Base-by-base conservation (phyloP, 2,888 invertebrate genomes). In the Patella pellucida region DNA sequence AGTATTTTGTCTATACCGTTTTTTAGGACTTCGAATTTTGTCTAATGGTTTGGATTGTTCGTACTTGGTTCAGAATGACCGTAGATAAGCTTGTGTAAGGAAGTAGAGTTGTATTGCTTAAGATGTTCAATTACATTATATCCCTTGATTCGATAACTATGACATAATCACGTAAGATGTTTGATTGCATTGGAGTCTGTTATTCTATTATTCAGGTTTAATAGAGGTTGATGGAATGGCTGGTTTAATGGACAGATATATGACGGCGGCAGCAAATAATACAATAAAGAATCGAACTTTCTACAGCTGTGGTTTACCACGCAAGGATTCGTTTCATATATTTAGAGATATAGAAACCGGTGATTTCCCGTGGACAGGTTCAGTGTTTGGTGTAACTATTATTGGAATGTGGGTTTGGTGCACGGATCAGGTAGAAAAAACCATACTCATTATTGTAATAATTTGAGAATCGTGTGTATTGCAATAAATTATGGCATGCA, bases 201-300 rank as follows among this genome's bases (percentile, higher is more conserved):
- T 41, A 0, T 41, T 41, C 9, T 41, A 9, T 7, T 41, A 14
- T 69, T 9, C 73, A 85, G 87, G 81, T 50, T 79, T 87, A 72
- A 69, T 82, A 23, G 86, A 88, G 68, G 91, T 92, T 14, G 92
- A 92, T 12, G 92, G 92, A 3, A 92, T 92, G 82, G 79, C 87
- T 11, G 85, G 84, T 15, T 84, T 92, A 78, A 84, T 90, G 31
- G 81, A 85, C 3, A 85, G 88, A 19, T 93, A 89, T 82, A 87
- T 87, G 83, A 81, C 84, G 4, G 88, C 91, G 1, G 84, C 88
- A 11, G 89, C 92, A 0, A 89, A 88, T 73, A 86, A 83, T 71
- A 86, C 88, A 7, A 68, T 83, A 15, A 72, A 77, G 7, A 82
- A 85, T 73, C 76, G 71, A 12, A 74, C 81, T 3, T 73, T 79